Base-by-base conservation (phyloP, 1,140 invertebrate species). In the Formica selysi region DNA sequence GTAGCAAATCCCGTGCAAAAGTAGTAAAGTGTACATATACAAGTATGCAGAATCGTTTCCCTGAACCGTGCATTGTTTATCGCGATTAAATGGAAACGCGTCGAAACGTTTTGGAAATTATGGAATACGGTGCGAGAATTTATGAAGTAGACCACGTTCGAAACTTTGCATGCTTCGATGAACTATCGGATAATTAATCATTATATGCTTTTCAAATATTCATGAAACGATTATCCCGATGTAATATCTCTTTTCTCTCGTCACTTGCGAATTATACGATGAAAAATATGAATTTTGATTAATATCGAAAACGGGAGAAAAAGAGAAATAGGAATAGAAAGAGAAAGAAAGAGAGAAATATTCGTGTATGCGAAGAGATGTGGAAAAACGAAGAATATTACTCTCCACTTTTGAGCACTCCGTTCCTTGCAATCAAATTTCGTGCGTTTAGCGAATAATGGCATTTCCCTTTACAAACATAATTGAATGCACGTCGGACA, bases 61-160 rank as follows among this genome's bases (percentile, higher is more conserved):
- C 22, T 19, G 59, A 62, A 22, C 0, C 73, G 70, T 5, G 57
- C 51, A 65, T 65, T 76, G 61, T 76, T 74, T 64, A 84, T 65
- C n/a, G 5, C 29, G 59, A 85, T 76, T 85, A 76, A 76, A 78
- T 67, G 61, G 44, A 68, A 85, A 76, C 70, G 73, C 44, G 32
- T 76, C 22, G 74, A 78, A 83, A 83, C 54, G 32, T 67, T 85
- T 76, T 26, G 73, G 62, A 78, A 85, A 78, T 78, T 76, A 78
- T 22, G 16, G 41, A 51, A 51, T 76, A 84, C 36, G 61, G 48
- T 44, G 22, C 29, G 48, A 26, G 41, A 51, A 76, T 78, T 85
- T 85, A 78, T 65, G 73, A 78, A 65, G 29, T 78, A 38, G 41
- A 29, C 32, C 26, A 51, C 61, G 32, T 32, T 61, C 32, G 5